Base-by-base conservation (phyloP, 1,140 invertebrate genomes). In the Leptinotarsa defecta region DNA sequence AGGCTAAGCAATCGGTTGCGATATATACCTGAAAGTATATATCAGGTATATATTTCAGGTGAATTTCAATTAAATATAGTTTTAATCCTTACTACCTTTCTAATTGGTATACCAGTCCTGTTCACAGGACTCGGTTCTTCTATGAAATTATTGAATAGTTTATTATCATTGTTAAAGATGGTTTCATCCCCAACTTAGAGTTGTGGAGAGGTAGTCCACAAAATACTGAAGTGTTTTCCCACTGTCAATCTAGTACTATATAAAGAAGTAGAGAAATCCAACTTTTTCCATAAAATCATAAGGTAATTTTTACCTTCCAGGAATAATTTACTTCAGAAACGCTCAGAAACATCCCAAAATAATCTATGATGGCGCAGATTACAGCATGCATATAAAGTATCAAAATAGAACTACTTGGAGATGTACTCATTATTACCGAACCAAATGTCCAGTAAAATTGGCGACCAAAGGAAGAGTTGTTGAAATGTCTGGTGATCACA, bases 291-390 rank as follows among this genome's bases (percentile, higher is more conserved):
- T 8, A 8, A 27, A 19, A 27, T 68, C 22, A 24, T 19, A 4
- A 27, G 34, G 13, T 68, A 13, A 19, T 15, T 49, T 48, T 67
- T 3, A 8, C 19, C 52, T 80, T 80, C 77, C 64, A 81, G 80
- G 80, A 68, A 71, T 74, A 17, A 69, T 81, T 13, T 81, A 79
- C 68, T 78, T 78, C 68, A 49, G 74, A 27, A 69, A 70, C 20
- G 80, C 76, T 20, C 68, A 75, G 48, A 80, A 79, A 77, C 75
- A 81, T 68, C 80, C 80, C 20, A 81, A 81, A 74, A 76, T 81
- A 67, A 75, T 81, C 13, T 77, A 78, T 13, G 74, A 79, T 27
- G 78, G 78, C 5, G 67, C 63, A n/a, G 79, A 81, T 24, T 81
- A 71, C 52, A 49, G 73, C 19, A 76, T 77, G 24, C 75, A 80